Conservation (phyloP, 2,797 vertebrate species). For the Cuniculus paca region DNA sequence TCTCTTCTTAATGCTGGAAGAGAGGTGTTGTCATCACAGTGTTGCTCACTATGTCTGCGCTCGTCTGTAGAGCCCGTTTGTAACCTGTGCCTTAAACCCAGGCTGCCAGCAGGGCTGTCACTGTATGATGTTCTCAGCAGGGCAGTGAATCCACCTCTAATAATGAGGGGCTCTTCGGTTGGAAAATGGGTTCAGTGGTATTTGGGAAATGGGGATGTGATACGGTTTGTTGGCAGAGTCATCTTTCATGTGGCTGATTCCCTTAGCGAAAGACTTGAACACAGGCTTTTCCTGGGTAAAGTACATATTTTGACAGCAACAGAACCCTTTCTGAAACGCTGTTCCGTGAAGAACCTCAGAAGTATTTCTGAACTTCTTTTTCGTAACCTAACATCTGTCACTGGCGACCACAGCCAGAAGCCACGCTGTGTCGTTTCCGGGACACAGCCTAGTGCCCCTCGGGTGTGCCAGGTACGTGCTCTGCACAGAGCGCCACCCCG, state of each 20-base stretch:
- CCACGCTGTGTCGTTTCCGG: no score
- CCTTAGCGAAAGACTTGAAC: not conserved
- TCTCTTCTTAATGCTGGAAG: slow-evolving; percentile 45
- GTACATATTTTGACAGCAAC: not conserved
- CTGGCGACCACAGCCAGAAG: no score
- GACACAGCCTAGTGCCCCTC: not conserved
- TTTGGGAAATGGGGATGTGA: not conserved
- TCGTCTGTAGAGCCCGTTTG: not conserved
- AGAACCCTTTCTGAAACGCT: not conserved
- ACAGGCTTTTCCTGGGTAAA: slow-evolving; percentile 6
- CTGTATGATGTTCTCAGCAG: not conserved
- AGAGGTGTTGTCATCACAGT: not conserved
- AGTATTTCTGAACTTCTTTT: not conserved
- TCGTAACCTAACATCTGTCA: not conserved
- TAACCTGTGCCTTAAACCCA: slow-evolving; percentile 7
- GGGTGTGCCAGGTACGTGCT: not conserved
- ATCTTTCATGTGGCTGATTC: not conserved
- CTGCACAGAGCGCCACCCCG: not conserved
- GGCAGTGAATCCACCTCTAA: not conserved
- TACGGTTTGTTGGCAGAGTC: not conserved
- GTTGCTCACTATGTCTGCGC: not conserved
- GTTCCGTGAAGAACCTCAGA: not conserved
- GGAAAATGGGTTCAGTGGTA: not conserved
- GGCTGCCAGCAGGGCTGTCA: not conserved
- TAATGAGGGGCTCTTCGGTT: not conserved